Base-by-base conservation (phyloP, 2,888 invertebrate species). In the Dicyrtoma fusca region DNA sequence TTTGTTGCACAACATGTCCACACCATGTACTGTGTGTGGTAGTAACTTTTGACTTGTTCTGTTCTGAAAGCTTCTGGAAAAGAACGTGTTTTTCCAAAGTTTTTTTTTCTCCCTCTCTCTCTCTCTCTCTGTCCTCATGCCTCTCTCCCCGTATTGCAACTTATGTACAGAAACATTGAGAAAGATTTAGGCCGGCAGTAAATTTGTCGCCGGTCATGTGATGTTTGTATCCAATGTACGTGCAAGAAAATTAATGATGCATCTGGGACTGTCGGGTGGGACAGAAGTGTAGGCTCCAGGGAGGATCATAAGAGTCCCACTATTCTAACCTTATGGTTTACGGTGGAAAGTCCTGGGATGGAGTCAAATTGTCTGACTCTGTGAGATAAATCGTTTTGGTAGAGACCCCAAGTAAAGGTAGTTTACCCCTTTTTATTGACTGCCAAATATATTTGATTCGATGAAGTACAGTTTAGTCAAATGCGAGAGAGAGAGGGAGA, bases 211-310 rank as follows among this genome's bases (percentile, higher is more conserved):
- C 17, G 53, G 19, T 19, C 53, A 17, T 11, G n/a, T 21, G 23
- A 53, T 23, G 53, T 23, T 21, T 53, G 53, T 21, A 53, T 19
- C 34, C 34, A 13, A 59, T 14, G 53, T 17, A 23, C 13, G 59
- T 59, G 25, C 26, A 25, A 23, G 59, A 59, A 59, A 59, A 59
- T 59, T 59, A 59, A 59, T 59, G 59, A 59, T 59, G 59, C 59
- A 59, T 59, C 26, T 59, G 59, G 59, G 59, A 26, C 59, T 59
- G 26, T 59, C 59, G 59, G 59, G 25, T 26, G 23, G 59, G 59
- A 59, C 59, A 59, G n/a, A n/a, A 59, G 59, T 26, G 59, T 59
- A 59, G 25, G 59, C 59, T 59, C 59, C 13, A 26, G 59, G 59
- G 59, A 59, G 25, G 59, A 59, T 59, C 59, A 59, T 26, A 26